Percentiles rank a stretch among this genome's conserved stretches.
Conservation (phyloP, 2,113 vertebrate genomes). For the Ardeotis arabs region DNA sequence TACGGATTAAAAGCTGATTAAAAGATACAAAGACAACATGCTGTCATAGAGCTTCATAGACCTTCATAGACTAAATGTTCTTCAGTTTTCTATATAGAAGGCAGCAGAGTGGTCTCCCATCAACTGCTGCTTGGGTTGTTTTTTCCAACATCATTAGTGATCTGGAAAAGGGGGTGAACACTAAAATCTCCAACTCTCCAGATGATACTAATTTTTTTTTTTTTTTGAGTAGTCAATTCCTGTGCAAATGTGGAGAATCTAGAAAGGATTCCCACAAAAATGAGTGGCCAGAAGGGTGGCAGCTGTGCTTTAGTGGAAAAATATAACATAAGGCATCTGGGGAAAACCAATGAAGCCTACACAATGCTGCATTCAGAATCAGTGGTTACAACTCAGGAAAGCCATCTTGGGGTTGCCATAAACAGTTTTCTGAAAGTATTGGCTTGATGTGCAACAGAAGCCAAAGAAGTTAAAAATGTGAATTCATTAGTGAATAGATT, state of each 20-base stretch:
- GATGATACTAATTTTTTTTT: fast-evolving
- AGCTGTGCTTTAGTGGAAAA: neutral
- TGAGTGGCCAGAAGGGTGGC: neutral
- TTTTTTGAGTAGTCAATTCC: neutral
- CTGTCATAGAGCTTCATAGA: neutral
- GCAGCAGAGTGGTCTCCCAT: neutral
- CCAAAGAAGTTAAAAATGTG: neutral
- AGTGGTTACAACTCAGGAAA: neutral
- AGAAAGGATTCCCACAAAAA: neutral
- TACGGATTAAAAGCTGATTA: neutral
- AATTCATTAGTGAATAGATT: neutral
- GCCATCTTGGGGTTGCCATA: neutral
- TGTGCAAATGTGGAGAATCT: neutral
- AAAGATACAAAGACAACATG: neutral
- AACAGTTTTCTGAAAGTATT: neutral
- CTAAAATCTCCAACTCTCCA: neutral
- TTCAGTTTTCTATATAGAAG: neutral
- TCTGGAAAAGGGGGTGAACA: neutral
- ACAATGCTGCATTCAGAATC: neutral
- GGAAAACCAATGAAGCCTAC: neutral
- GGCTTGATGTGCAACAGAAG: fast-evolving
- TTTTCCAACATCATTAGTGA: neutral
- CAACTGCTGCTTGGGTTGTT: fast-evolving
- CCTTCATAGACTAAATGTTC: neutral
- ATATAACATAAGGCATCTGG: neutral